Evolutionary conservation across 1,140 invertebrate genomes (phyloP), one percentile per base, ranked within the genome.

Genomic region (Bombus pascuorum): DNA sequence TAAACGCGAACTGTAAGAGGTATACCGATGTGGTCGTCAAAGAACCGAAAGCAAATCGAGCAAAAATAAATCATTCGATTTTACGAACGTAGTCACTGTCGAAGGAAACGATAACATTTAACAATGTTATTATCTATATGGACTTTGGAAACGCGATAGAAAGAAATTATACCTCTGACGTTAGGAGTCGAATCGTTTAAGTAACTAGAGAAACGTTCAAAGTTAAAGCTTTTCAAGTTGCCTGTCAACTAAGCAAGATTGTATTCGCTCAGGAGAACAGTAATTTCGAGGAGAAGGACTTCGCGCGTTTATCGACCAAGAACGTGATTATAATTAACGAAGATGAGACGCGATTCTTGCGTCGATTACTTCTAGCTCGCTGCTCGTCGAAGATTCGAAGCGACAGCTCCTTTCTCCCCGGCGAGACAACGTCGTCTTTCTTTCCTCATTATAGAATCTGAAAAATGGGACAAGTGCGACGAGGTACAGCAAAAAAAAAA

Each of bases 391-490:
- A 88, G 65, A 88, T 68, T 76, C 72, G 68, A 89, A 84, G 76
- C 76, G 87, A 85, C 82, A 68, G 37, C 44, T n/a, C 62, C 86
- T 44, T 70, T 68, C 62, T 77, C 18, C 32, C 44, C 44, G 71
- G 81, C 68, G 73, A 79, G 71, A 81, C 86, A 89, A 78, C 86
- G 72, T 62, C 86, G 82, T 83, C 81, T 81, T 84, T 89, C 87
- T 85, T 80, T 82, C 86, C 71, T 74, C 76, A 87, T 89, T 89
- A 91, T 83, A 72, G 70, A 73, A 68, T 59, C 70, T 28, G 62
- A 78, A 86, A 91, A 91, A 89, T 86, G 77, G 81, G 84, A 82
- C 86, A 89, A 91, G 86, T 83, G 78, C 86, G 84, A 84, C 81
- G 81, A 79, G 81, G 47, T 86, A 72, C 66, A 57, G 85, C 81